phyloP scores from a whole-genome alignment of 1,140 invertebrate species.

The Drosophila nigromelanica region DNA sequence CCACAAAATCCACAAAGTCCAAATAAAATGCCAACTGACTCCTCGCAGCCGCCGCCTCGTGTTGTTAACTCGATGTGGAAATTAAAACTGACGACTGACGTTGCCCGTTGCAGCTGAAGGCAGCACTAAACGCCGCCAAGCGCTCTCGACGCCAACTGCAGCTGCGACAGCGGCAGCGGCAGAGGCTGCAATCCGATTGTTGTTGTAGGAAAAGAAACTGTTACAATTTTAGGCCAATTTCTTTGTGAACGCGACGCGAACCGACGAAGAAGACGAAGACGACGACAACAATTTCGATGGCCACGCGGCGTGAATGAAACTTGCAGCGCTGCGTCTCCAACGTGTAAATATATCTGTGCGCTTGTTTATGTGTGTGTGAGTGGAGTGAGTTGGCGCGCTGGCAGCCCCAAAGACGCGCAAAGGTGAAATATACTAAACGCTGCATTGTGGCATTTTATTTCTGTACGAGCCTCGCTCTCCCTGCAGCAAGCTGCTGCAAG shows the following conservation, averaged over 20 bases:
- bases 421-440: slow-evolving; percentile 82
- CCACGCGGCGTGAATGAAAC: slow-evolving; percentile 73
- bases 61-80: slow-evolving; percentile 77
- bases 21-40: slow-evolving; percentile 19
- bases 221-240: slow-evolving; percentile 79
- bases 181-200: slow-evolving; percentile 37
- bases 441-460: slow-evolving; percentile 69
- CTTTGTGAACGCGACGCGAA: slow-evolving; percentile 61
- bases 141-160: slow-evolving; percentile 57
- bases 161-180: slow-evolving; percentile 14
- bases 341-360: slow-evolving; percentile 8
- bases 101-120: slow-evolving; percentile 63
- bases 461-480: slow-evolving; percentile 43
- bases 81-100: slow-evolving; percentile 73
- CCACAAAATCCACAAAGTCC: slow-evolving; percentile 36
- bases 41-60: slow-evolving; percentile 27
- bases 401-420: slow-evolving; percentile 72
- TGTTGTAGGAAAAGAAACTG: slow-evolving; percentile 59
- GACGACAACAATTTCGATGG: slow-evolving; percentile 61
- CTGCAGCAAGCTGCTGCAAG: slow-evolving; percentile 42
- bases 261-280: slow-evolving; percentile 32
- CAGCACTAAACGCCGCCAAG: slow-evolving; percentile 14
- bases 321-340: slow-evolving; percentile 46
- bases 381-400: slow-evolving; percentile 20
- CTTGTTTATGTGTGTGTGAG: slow-evolving; percentile 22